A percentile compares a stretch with the other conserved stretches of the same genome.
phyloP scores from a whole-genome alignment of 2,113 vertebrate genomes.

The Quiscalus mexicanus region DNA sequence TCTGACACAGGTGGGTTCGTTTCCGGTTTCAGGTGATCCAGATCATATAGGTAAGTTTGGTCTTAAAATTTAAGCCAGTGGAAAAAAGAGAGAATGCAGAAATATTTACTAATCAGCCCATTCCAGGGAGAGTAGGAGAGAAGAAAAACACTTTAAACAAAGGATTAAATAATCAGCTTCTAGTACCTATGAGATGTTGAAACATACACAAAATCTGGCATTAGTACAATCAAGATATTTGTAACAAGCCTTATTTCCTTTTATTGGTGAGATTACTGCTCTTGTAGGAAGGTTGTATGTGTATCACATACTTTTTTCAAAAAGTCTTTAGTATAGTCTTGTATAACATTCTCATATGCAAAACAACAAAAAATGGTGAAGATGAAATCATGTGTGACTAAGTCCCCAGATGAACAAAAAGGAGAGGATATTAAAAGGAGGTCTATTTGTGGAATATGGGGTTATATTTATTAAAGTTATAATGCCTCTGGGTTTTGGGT shows the following conservation, averaged over 20 bases:
- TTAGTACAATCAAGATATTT: not conserved
- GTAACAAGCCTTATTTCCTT: not conserved
- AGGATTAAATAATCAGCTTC: not conserved
- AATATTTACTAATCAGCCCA: not conserved
- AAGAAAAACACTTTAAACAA: not conserved
- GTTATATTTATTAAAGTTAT: not conserved
- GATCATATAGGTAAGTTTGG: not conserved
- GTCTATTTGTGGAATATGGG: not conserved
- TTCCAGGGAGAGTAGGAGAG: not conserved
- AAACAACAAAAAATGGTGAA: not conserved
- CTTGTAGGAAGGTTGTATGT: not conserved
- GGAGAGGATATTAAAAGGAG: not conserved
- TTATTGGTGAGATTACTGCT: not conserved
- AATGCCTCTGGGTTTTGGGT: not conserved
- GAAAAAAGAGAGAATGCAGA: not conserved
- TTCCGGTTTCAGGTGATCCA: not conserved
- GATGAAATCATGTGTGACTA: not conserved
- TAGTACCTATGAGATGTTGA: not conserved
- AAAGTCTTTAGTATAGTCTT: not conserved
- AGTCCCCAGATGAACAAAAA: not conserved
- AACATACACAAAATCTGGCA: not conserved
- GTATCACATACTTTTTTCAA: not conserved
- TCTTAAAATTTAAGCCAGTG: not conserved
- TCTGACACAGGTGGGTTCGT: not conserved
- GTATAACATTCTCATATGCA: not conserved